Evolutionary conservation across 1,140 invertebrate species (phyloP).

Genomic region (Zaprionus vittiger): DNA sequence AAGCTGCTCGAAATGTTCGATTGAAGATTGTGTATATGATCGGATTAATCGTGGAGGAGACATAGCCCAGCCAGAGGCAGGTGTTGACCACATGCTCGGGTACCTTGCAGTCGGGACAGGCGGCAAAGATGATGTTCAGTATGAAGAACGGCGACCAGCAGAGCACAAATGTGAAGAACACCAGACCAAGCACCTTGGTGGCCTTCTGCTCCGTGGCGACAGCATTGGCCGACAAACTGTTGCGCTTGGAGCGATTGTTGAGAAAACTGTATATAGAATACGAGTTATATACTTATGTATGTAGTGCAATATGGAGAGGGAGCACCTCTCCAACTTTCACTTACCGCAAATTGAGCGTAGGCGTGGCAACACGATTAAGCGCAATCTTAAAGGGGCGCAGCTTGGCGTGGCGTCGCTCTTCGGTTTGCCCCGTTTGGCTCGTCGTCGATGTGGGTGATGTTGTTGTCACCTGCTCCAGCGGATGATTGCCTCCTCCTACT

Average conservation of each 20-base stretch:
- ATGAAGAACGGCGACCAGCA: slow-evolving; percentile 97
- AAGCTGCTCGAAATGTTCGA: slow-evolving; percentile 92
- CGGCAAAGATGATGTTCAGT: slow-evolving; percentile 92
- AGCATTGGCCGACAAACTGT: slow-evolving; percentile 89
- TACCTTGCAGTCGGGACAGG: slow-evolving; percentile 89
- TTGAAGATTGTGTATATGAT: slow-evolving; percentile 96
- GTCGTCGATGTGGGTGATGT: slow-evolving; percentile 86
- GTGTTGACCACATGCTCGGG: slow-evolving; percentile 89
- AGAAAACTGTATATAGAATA: slow-evolving; percentile 86
- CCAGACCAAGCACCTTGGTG: slow-evolving; percentile 92
- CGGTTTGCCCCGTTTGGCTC: slow-evolving; percentile 85
- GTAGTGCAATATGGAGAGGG: background rate
- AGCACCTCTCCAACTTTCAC: slow-evolving; percentile 28
- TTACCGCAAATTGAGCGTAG: slow-evolving; percentile 87
- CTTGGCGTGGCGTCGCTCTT: slow-evolving; percentile 88
- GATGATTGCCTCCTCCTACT: slow-evolving; percentile 19
- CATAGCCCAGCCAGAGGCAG: slow-evolving; percentile 94
- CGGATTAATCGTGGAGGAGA: slow-evolving; percentile 94
- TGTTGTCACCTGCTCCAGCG: slow-evolving; percentile 85
- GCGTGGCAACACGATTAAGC: slow-evolving; percentile 87
- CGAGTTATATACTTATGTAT: background rate
- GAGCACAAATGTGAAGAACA: slow-evolving; percentile 95
- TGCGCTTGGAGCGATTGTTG: slow-evolving; percentile 87
- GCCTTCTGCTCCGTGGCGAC: slow-evolving; percentile 92
- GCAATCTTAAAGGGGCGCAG: slow-evolving; percentile 88